Percentiles rank a stretch among this genome's conserved stretches.
Evolutionary conservation across 2,797 vertebrate species (phyloP).

Genomic region (Numenius phaeopus): DNA sequence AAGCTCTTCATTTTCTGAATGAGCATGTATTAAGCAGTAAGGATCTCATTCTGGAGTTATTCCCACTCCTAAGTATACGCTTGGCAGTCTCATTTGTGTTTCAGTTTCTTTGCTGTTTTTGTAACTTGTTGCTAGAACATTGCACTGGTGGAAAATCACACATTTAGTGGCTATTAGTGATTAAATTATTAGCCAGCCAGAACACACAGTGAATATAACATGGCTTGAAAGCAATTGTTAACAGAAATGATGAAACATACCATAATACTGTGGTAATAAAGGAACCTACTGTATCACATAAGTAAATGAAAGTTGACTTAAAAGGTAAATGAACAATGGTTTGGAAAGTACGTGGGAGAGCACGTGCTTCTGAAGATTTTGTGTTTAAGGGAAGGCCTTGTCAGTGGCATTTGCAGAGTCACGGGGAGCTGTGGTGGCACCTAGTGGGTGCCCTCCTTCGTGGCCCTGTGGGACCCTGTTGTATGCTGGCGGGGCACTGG

Average conservation of each 20-base stretch:
- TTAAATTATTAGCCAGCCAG: conserved; percentile 20
- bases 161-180: conserved; percentile 6
- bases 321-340: not conserved
- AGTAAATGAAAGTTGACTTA: not conserved
- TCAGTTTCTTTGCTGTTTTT: conserved; percentile 46
- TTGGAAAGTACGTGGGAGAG: not conserved
- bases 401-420: not conserved
- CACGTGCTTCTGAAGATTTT: not conserved
- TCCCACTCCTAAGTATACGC: conserved; percentile 8
- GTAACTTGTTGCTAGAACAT: not conserved
- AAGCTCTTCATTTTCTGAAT: conserved; percentile 16
- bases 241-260: not conserved
- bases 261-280: not conserved
- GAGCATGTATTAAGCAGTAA: not conserved
- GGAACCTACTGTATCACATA: not conserved
- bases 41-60: conserved; percentile 7
- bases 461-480: not conserved
- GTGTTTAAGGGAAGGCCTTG: not conserved
- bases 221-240: conserved; percentile 24
- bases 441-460: not conserved
- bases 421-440: not conserved
- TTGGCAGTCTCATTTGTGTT: conserved; percentile 18
- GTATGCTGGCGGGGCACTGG: not conserved
- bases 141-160: conserved; percentile 14
- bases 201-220: not conserved